Base-by-base conservation (phyloP, 2,113 vertebrate species). In the Cinclus mexicanus region DNA sequence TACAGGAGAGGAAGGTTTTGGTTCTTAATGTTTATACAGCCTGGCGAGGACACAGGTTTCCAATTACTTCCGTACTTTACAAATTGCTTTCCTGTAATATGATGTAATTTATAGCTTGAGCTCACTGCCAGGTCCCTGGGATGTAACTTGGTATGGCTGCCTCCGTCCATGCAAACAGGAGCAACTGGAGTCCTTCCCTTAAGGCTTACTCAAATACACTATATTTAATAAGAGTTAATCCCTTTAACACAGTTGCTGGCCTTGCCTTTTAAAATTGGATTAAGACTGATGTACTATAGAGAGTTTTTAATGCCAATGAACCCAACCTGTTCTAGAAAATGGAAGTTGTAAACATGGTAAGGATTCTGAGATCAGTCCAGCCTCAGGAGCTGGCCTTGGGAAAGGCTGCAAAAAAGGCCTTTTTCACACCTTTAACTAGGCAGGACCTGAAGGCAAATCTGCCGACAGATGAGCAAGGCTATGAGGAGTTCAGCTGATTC, bases 171-270 rank as follows among this genome's bases (percentile, higher is more conserved):
- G 69, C 86, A 87, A 94, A 91, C 86, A 72, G 91, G 60, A 96
- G 70, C 86, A 94, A 96, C 72, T 91, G 81, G 87, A 95, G 91
- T 31, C 86, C 89, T 94, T 91, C 89, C 95, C 91, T 92, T 41
- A 94, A 91, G 96, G 94, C 91, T 96, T 94, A 94, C 94, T 85
- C 89, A 91, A 96, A 96, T 94, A 89, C 86, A 89, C 94, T 94
- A 96, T 94, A 97, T 95, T 97, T 96, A 96, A 96, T 96, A 96
- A 93, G 83, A 96, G 83, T 91, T 97, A 97, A 96, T 97, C 96
- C 95, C 93, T 96, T 96, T 94, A 94, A 94, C 94, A 94, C 96
- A 97, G 95, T 96, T 93, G 77, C 95, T 95, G 94, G 91, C 78
- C 95, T 94, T 91, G 95, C 92, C 93, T 96, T 94, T 94, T 94